Evolutionary conservation across 2,888 invertebrate genomes (phyloP), one percentile per base, ranked within the genome.

Genomic region (Gymnoscelis rufifasciata): DNA sequence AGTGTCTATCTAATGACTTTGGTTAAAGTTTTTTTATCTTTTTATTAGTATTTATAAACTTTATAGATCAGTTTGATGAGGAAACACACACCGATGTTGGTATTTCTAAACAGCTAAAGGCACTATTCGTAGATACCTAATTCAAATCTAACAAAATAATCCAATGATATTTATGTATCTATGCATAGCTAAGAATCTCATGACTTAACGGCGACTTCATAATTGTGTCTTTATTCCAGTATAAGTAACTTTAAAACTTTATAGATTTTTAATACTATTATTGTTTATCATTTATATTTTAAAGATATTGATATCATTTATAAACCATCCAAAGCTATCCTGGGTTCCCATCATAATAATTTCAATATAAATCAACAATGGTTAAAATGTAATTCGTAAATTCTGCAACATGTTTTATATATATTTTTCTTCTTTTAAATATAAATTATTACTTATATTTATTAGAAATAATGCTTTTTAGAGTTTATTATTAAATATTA

Each of bases 401-500:
- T 31, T 46, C 31, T 40, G 43, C 26, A 43, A 51, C 66, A 67
- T 63, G 33, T 59, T 66, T 70, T 59, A 62, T 54, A 62, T 19
- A n/a, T 52, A 49, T 57, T 52, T 57, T 57, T 63, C 42, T 31
- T 31, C n/a, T n/a, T 10, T 33, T n/a, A 19, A 3, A 5, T 59
- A 54, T 53, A 10, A 24, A 40, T 35, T 35, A 29, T 42, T 54
- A 57, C 53, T 59, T 64, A 59, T 54, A 62, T 52, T 44, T 14
- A 28, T 44, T 14, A 28, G 11, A 28, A 64, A 65, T 65, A 64
- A 63, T 41, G 43, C 63, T 58, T 68, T 61, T 62, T 65, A 65
- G 62, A 60, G 60, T 62, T 61, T 67, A 55, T 54, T 60, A 55
- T 62, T 47, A 59, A 62, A 64, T 14, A 66, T 70, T 65, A 78